Evolutionary conservation across 2,113 vertebrate species (phyloP), one percentile per base, ranked within the genome.

Genomic region (Gadus chalcogrammus): DNA sequence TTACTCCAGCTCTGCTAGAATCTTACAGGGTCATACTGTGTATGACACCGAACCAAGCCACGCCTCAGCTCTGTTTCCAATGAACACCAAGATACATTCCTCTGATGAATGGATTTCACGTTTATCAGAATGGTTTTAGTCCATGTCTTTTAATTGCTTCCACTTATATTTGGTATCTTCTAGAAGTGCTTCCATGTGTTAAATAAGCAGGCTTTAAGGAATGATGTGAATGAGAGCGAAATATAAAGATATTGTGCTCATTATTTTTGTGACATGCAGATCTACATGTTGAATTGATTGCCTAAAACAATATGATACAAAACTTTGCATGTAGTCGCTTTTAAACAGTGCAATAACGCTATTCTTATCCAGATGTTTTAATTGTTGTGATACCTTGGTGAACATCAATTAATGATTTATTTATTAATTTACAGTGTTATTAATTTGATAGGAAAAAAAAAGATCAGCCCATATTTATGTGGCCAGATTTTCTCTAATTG

Each of bases 131-230:
- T 48, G 8, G 55, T 55, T 55, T 13, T 55, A 15, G 53, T 58
- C 5, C 17, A 16, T n/a, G 15, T 58, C 9, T 17, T 58, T 58
- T 35, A 76, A 69, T 77, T 74, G 60, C 69, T 81, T 77, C 65
- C 70, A 75, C 61, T 35, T 69, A 75, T 55, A 12, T 53, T 72
- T 0, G 3, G 48, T 75, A 18, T 59, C 53, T 55, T 67, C 66
- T 70, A 77, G 17, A 84, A 76, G 73, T 85, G 82, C 86, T 86
- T 85, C 80, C 84, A 73, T 48, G 15, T 77, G 65, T 68, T 13
- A 53, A 71, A 31, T 67, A 60, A 65, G 56, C 74, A 42, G 52
- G 62, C 56, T 67, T 48, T 71, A 73, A 17, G 20, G 63, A 48
- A n/a, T 68, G 24, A 76, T 79, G 76, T 76, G 27, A 63, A 68